Evolutionary conservation across 2,797 vertebrate species (phyloP).

Genomic region (Thaleichthys pacificus): DNA sequence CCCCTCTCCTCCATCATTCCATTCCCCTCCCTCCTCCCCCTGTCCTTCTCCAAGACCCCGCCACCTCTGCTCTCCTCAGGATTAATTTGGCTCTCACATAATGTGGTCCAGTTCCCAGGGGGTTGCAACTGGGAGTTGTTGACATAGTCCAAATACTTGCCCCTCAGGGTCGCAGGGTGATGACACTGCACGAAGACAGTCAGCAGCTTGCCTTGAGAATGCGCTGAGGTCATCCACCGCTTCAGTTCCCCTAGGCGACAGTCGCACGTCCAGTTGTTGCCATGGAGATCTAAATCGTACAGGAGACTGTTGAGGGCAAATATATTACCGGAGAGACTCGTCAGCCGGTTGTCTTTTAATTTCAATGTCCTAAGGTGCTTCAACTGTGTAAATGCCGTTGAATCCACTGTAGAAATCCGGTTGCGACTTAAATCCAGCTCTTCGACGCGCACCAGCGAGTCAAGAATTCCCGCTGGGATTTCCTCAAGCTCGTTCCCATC

Average conservation of each 20-base stretch:
- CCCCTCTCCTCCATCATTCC: slow-evolving; percentile 14
- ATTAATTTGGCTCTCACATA: slow-evolving; percentile 44
- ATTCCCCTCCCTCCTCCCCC: slow-evolving; percentile 19
- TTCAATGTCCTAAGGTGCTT: slow-evolving; percentile 81
- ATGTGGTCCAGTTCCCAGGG: slow-evolving; percentile 55
- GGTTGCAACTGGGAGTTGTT: slow-evolving; percentile 79
- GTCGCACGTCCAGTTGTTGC: slow-evolving; percentile 93
- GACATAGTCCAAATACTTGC: slow-evolving; percentile 89
- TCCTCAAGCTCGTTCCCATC: slow-evolving; percentile 85
- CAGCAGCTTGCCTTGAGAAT: slow-evolving; percentile 84
- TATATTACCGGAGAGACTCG: slow-evolving; percentile 79
- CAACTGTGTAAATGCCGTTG: slow-evolving; percentile 76
- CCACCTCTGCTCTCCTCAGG: slow-evolving; percentile 61
- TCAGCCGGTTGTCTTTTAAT: slow-evolving; percentile 85
- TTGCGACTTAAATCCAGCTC: slow-evolving; percentile 88
- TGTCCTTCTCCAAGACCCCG: slow-evolving; percentile 36
- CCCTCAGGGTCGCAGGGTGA: slow-evolving; percentile 78
- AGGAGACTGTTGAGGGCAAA: slow-evolving; percentile 83
- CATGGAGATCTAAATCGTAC: slow-evolving; percentile 86
- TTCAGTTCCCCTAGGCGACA: slow-evolving; percentile 85
- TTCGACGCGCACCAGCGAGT: slow-evolving; percentile 83
- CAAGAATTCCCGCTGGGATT: slow-evolving; percentile 81
- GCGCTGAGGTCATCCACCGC: slow-evolving; percentile 84
- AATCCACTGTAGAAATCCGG: slow-evolving; percentile 74
- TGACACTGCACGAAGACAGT: slow-evolving; percentile 87